Base-by-base conservation (phyloP, 1,140 invertebrate species). In the Eufriesea mexicana region DNA sequence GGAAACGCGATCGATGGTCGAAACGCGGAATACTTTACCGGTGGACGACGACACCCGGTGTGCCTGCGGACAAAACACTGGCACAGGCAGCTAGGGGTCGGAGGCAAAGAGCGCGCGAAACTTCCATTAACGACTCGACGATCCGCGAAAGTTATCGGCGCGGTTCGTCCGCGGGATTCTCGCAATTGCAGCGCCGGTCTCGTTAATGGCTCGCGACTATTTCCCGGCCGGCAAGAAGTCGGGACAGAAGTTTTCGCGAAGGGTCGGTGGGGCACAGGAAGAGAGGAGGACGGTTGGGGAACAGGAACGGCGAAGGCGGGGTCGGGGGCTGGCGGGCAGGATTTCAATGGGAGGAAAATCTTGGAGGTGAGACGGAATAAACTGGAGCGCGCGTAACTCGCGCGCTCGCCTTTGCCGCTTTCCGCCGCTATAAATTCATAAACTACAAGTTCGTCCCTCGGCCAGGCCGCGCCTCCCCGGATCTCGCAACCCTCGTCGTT, bases 401-500 rank as follows among this genome's bases (percentile, higher is more conserved):
- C 86, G 86, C 87, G 86, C 87, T 90, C 88, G 89, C 90, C 90
- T 92, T 92, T 88, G 83, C 89, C 84, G 90, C 91, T 91, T 90
- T 91, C 88, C 89, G 89, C 90, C 88, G 91, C 92, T 93, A 94
- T 93, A 94, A 94, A 94, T 94, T 94, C 93, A 94, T 94, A 93
- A 94, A 91, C 91, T 92, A 92, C 91, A 91, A 94, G 91, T 94
- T 93, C 78, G 92, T 91, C 82, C 80, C 71, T 80, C 55, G 72
- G 66, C 71, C 75, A 59, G 72, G 54, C 75, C 55, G 79, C 66
- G 57, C 64, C 76, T 47, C 70, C 35, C 45, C 49, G 77, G 68
- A 75, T 64, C 68, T 77, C 79, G 61, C 80, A 35, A 77, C 54
- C 83, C 76, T 75, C 71, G 62, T 51, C 79, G 79, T 61, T 35